phyloP scores from a whole-genome alignment of 2,888 invertebrate species.

The Eulithis prunata region DNA sequence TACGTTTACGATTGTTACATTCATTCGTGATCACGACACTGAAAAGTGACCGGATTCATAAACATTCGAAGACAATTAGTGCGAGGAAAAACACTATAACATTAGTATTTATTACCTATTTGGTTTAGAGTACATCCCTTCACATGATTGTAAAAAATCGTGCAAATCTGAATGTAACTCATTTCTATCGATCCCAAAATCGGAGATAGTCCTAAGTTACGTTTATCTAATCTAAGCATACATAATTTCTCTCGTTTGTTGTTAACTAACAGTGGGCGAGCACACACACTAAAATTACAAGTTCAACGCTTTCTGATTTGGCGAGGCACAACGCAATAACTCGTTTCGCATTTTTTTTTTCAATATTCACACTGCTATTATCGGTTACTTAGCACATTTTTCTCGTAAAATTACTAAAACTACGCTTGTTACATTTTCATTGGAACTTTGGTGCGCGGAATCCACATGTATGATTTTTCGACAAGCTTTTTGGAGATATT shows the following conservation, averaged over 20 bases:
- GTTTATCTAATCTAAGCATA: conserved; percentile 64
- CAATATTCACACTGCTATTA: conserved; percentile 8
- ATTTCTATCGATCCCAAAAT: conserved; percentile 16
- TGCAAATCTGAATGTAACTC: conserved; percentile 16
- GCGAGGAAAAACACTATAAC: background rate
- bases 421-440: conserved; percentile 4
- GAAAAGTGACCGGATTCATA: no score
- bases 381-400: no score
- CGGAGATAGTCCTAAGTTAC: conserved; percentile 56
- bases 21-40: no score
- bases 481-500: conserved; percentile 49
- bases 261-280: conserved; percentile 50
- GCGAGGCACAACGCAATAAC: conserved; percentile 27
- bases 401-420: background rate
- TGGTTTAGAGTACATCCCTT: no score
- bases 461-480: conserved; percentile 51
- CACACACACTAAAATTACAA: conserved; percentile 20
- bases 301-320: conserved; percentile 7
- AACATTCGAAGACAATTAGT: no score
- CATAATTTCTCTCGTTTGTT: conserved; percentile 62
- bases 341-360: conserved; percentile 11
- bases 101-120: background rate
- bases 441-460: conserved; percentile 16
- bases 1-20: no score
- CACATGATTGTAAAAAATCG: conserved; percentile 6